These are phyloP conservation scores for Phalloptychus januarius DNA, from an alignment of 2,797 vertebrate genomes.

Conservation along the genomic window DNA sequence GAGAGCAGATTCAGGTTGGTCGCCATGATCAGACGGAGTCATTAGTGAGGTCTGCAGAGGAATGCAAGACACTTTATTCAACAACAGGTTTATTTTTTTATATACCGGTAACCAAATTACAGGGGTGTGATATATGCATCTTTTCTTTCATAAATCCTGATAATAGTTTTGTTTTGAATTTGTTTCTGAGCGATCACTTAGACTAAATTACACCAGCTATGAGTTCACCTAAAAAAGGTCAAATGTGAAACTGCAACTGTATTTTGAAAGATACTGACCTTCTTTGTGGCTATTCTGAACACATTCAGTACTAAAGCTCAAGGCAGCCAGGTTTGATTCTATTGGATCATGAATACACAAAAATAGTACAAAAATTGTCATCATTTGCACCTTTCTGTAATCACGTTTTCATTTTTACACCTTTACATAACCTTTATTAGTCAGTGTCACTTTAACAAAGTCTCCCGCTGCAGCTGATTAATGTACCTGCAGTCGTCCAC, in stretches of 20 bases:
- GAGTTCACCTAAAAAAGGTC: not conserved
- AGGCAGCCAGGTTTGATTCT: not conserved
- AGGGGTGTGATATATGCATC: not conserved
- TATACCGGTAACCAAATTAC: not conserved
- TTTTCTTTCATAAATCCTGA: not conserved
- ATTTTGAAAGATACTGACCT: not conserved
- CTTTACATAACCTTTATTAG: not conserved
- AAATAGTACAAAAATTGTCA: not conserved
- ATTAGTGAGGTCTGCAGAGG: constrained; percentile 88
- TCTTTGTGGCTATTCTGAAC: not conserved
- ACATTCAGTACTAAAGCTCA: not conserved
- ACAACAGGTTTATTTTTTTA: constrained; percentile 6
- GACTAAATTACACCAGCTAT: not conserved
- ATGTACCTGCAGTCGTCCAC: constrained; percentile 9
- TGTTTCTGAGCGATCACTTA: not conserved
- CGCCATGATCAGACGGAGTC: constrained; percentile 89
- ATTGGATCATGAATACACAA: not conserved
- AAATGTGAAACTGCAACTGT: not conserved
- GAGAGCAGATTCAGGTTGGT: constrained; percentile 88
- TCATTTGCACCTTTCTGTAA: not conserved
- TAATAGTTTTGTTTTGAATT: not conserved
- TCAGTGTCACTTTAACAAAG: not conserved
- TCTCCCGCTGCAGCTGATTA: not conserved
- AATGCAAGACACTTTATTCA: constrained; percentile 75
- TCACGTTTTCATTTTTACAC: not conserved